Base-by-base conservation (phyloP, 2,888 invertebrate genomes). In the Tromatobia lineatoria region DNA sequence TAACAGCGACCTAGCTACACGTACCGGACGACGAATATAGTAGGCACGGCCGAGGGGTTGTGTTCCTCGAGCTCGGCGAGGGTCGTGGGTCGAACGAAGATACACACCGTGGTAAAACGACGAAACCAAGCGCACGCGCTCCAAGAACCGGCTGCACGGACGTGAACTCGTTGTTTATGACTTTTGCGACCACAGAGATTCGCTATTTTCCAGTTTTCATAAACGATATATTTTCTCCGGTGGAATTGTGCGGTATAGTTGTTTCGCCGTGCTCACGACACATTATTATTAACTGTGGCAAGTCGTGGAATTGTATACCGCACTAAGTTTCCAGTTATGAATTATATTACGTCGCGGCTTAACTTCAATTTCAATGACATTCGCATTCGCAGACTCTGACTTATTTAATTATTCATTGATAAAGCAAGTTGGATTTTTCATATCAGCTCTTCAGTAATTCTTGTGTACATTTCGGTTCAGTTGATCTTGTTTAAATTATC, bases 1-100 rank as follows among this genome's bases (percentile, higher is more conserved):
- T 76, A 76, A 67, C 76, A 76, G 54, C 67, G 76, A 54, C 67
- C 66, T 76, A 18, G 23, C 45, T 42, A 54, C 45, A 34, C 42
- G 54, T 67, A 42, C 42, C 45, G 29, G 34, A 76, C 52, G 75
- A 38, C 54, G 67, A 76, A 76, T 54, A 61, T 45, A 45, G 23
- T n/a, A 10, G 52, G 25, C 38, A 66, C 18, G 52, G 29, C 57
- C 57, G 52, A 45, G 54, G 76, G 76, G 67, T 67, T 15, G n/a
- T 76, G 76, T 54, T 76, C 18, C 20, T 45, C 54, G 66, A 67
- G 76, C 57, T 67, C 64, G 67, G 38, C 57, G 45, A n/a, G 76
- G 76, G 66, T 76, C 45, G 76, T 57, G 76, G 67, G 67, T 75
- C 67, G 66, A 66, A 76, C 66, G 66, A 76, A 76, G 54, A 67